These are phyloP conservation scores for Smutsia temminckii DNA, from an alignment of 2,797 vertebrate species.

Conservation along the genomic window DNA sequence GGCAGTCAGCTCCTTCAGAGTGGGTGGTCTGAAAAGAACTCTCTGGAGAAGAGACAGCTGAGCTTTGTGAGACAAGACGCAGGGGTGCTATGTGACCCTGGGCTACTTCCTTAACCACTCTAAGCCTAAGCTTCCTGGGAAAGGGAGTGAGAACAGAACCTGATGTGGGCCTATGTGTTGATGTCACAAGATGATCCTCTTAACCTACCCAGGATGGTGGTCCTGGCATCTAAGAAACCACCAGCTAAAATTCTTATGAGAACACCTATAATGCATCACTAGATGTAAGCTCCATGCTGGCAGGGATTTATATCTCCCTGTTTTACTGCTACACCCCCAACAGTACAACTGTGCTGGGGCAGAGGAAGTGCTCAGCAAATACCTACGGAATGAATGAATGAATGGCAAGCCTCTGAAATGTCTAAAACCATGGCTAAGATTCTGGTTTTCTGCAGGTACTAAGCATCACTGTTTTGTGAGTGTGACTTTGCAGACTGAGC, in stretches of 20 bases:
- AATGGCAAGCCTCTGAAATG: not conserved
- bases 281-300: fast-evolving
- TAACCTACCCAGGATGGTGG: no score
- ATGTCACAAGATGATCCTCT: not conserved
- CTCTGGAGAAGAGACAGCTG: not conserved
- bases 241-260: not conserved
- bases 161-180: fast-evolving
- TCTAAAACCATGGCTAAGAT: no score
- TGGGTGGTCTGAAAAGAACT: not conserved
- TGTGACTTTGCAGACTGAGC: fast-evolving
- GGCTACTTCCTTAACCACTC: not conserved
- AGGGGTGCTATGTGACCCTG: not conserved
- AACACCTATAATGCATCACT: fast-evolving
- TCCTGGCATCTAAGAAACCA: not conserved
- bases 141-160: not conserved
- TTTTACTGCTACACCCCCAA: not conserved
- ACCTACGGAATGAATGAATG: not conserved
- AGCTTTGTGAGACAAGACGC: no score
- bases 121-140: not conserved
- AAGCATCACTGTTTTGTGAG: no score
- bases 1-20: not conserved
- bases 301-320: not conserved
- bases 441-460: fast-evolving
- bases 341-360: no score
- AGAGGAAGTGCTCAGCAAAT: not conserved